phyloP scores from a whole-genome alignment of 2,888 invertebrate genomes.

The Crepidodera aurea region DNA sequence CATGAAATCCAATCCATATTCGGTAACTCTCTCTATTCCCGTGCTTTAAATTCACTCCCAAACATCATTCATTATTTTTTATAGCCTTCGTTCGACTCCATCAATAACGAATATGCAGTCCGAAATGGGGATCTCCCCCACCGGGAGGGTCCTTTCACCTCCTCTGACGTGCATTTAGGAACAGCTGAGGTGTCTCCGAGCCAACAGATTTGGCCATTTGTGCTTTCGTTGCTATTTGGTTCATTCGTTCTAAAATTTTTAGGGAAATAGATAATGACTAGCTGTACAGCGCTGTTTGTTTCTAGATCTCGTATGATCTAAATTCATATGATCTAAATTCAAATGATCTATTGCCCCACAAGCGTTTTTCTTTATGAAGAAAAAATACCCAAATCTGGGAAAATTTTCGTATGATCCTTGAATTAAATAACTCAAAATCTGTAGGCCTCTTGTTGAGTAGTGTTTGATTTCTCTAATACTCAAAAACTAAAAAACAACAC shows the following conservation, averaged over 20 bases:
- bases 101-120: slow-evolving; percentile 24
- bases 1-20: not conserved
- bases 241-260: not conserved
- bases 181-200: slow-evolving; percentile 27
- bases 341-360: no score
- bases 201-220: slow-evolving; percentile 24
- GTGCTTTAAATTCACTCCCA: not conserved
- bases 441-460: no score
- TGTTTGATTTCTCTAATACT: no score
- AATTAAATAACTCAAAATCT: no score
- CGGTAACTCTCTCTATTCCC: not conserved
- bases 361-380: no score
- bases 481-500: no score
- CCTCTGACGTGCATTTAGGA: slow-evolving; percentile 18
- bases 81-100: slow-evolving; percentile 17
- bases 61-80: slow-evolving; percentile 14
- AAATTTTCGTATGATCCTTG: no score
- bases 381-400: no score
- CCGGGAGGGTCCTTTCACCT: slow-evolving; percentile 10
- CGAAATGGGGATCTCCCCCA: not conserved
- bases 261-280: no score
- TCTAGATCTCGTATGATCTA: no score
- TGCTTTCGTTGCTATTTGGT: not conserved
- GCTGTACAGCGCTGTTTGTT: no score
- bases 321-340: no score